Evolutionary conservation across 2,113 vertebrate species (phyloP).

Genomic region (Potamarius usumacintae): DNA sequence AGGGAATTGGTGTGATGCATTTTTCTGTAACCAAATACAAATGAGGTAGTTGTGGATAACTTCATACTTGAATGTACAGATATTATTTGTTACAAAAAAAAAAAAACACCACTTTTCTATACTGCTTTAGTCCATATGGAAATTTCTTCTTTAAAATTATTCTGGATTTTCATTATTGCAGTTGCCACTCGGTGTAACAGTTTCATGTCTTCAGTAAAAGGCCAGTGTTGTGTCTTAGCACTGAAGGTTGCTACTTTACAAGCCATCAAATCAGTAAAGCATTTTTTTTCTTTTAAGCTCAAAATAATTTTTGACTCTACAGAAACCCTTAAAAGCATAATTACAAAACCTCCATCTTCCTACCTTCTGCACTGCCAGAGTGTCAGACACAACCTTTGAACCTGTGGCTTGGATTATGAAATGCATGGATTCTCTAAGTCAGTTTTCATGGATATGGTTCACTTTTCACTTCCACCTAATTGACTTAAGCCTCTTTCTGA

Average conservation of each 20-base stretch:
- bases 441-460: conserved; percentile 1
- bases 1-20: conserved; percentile 31
- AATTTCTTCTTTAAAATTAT: neutral
- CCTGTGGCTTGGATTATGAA: conserved; percentile 24
- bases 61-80: conserved; percentile 50
- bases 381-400: neutral
- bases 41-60: conserved; percentile 57
- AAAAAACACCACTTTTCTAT: neutral
- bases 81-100: conserved; percentile 34
- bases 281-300: neutral
- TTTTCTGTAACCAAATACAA: conserved; percentile 43
- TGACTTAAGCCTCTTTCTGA: neutral
- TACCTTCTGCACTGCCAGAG: neutral
- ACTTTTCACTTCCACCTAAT: neutral
- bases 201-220: conserved; percentile 38
- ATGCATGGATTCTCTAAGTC: neutral
- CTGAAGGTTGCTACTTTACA: neutral
- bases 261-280: neutral
- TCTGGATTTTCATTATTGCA: conserved; percentile 1
- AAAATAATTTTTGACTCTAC: neutral
- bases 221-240: conserved; percentile 20
- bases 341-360: neutral
- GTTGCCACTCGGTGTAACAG: conserved; percentile 1
- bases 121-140: neutral
- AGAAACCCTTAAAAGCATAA: neutral